Percentiles rank a stretch among this genome's conserved stretches.
phyloP scores from a whole-genome alignment of 2,797 vertebrate species.

The Peromyscus aztecus region DNA sequence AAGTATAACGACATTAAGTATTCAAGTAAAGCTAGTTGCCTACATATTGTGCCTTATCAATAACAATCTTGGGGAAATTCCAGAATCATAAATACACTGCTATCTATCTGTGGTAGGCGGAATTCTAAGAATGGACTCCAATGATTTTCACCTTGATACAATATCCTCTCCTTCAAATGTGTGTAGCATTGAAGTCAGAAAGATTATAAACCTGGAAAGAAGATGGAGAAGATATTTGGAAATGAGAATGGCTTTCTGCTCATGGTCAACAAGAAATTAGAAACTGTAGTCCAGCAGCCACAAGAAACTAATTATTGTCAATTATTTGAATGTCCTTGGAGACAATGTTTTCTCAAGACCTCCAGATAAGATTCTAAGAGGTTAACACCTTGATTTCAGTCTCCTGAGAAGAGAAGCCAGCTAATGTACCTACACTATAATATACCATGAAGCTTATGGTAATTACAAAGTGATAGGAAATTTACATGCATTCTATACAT shows the following conservation, averaged over 20 bases:
- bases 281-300: not conserved
- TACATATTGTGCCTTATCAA: not conserved
- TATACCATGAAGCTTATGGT: not conserved
- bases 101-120: not conserved
- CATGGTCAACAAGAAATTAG: conserved; percentile 34
- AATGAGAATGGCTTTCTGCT: not conserved
- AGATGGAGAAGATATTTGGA: not conserved
- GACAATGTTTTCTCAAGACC: not conserved
- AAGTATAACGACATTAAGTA: conserved; percentile 3
- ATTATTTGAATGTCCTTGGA: not conserved
- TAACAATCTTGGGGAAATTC: conserved; percentile 19
- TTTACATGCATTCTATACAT: not conserved
- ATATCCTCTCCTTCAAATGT: not conserved
- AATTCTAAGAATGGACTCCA: conserved; percentile 39
- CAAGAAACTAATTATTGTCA: conserved; percentile 27
- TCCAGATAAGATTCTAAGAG: conserved; percentile 1
- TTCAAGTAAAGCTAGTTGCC: conserved; percentile 15
- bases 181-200: not conserved
- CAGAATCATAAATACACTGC: not conserved
- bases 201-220: conserved; percentile 19
- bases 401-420: conserved; percentile 27
- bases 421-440: not conserved
- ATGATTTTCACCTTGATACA: not conserved
- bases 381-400: conserved; percentile 24
- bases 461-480: conserved; percentile 57